Evolutionary conservation across 2,888 invertebrate genomes (phyloP), one percentile per base, ranked within the genome.

Genomic region (Cistogaster globosa): DNA sequence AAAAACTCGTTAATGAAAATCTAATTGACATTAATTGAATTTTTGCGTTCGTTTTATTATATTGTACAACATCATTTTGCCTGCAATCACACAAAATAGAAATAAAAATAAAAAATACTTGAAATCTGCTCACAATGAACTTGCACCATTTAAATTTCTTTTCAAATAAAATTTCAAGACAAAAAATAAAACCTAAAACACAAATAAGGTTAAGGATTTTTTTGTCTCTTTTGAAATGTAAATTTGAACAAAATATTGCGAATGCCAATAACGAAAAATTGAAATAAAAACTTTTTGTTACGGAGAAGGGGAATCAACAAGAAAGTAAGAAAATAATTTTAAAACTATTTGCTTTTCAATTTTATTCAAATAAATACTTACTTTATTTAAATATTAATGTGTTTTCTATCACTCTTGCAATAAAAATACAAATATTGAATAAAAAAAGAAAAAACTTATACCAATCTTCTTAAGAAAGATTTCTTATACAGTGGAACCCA

Each of bases 1-100:
- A 7, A 75, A 75, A 75, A 9, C 20, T 75, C 69, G 75, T 68
- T 72, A 76, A 80, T 79, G 74, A 82, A 81, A 82, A 71, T 85
- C 77, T 77, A 78, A 82, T 78, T 85, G 81, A 74, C 84, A 85
- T 81, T 82, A 85, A 85, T 85, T 85, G 68, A 80, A 78, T 76
- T 69, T 77, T 76, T 80, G 45, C 76, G 11, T 81, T 63, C 38
- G n/a, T 16, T 53, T 14, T 55, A 14, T 0, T 45, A 42, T 26
- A 38, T 55, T 36, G 74, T n/a, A n/a, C n/a, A n/a, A n/a, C n/a
- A n/a, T n/a, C n/a, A n/a, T n/a, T n/a, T n/a, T n/a, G 22, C n/a
- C 55, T 68, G 45, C 53, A 74, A 62, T 68, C 68, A n/a, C 45
- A 14, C 53, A n/a, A 42, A 11, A 9, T 57, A 45, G n/a, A 51